These are phyloP conservation scores for Netelia virgata DNA, from an alignment of 2,888 invertebrate species.

Conservation along the genomic window DNA sequence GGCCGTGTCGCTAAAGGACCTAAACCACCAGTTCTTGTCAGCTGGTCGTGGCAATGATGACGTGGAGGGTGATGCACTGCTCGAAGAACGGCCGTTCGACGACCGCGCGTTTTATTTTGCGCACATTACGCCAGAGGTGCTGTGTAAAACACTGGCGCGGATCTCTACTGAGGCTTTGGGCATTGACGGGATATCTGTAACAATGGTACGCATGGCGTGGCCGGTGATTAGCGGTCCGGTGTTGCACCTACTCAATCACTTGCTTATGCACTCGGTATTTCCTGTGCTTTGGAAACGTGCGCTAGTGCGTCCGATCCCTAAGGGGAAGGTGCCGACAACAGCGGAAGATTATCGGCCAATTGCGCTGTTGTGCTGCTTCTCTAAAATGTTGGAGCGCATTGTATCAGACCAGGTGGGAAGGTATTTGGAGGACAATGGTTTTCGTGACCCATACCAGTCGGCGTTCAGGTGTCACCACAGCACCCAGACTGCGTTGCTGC, in stretches of 20 bases:
- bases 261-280: not conserved
- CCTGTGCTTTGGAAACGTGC: not conserved
- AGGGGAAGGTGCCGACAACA: not conserved
- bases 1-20: not conserved
- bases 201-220: not conserved
- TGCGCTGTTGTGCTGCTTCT: slow-evolving; percentile 67
- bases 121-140: not conserved
- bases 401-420: slow-evolving; percentile 66
- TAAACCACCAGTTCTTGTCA: not conserved
- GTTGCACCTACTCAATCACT: not conserved
- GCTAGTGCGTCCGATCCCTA: slow-evolving; percentile 2
- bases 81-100: not conserved
- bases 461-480: slow-evolving; percentile 73
- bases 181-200: not conserved
- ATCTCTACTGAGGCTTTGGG: not conserved
- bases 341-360: slow-evolving; percentile 69
- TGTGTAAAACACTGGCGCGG: not conserved
- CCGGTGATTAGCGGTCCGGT: not conserved
- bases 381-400: slow-evolving; percentile 70
- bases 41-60: not conserved
- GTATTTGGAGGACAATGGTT: slow-evolving; percentile 67
- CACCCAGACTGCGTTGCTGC: slow-evolving; percentile 73
- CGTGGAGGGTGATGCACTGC: no score
- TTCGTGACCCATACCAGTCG: slow-evolving; percentile 73
- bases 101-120: not conserved